Base-by-base conservation (phyloP, 2,888 invertebrate species). In the Lamellibrachia columna region DNA sequence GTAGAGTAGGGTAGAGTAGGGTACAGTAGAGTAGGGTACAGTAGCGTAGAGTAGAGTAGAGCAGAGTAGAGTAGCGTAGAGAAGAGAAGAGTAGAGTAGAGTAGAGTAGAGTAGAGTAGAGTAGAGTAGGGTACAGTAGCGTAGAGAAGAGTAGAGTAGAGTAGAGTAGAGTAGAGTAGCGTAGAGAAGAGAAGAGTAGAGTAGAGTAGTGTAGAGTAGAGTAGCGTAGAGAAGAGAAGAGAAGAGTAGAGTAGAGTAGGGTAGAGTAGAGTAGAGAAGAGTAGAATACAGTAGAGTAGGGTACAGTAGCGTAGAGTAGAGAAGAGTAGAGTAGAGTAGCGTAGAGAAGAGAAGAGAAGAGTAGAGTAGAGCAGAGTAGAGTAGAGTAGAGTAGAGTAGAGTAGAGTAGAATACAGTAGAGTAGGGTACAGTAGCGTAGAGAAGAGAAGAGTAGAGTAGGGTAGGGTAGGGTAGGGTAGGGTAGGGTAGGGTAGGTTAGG, bases 261-360 rank as follows among this genome's bases (percentile, higher is more conserved):
- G 92, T 40, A 15, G 92, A 90, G 75, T 9, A 52, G 92, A 90
- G 92, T 11, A 52, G 92, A 7, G 7, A 28, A 15, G 92, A 90
- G 52, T 7, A 75, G n/a, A n/a, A n/a, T n/a, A n/a, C n/a, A n/a
- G n/a, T n/a, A n/a, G n/a, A n/a, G n/a, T n/a, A n/a, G n/a, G n/a
- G n/a, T n/a, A n/a, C n/a, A n/a, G n/a, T n/a, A n/a, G n/a, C n/a
- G n/a, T n/a, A n/a, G n/a, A n/a, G n/a, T n/a, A n/a, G n/a, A n/a
- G n/a, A n/a, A n/a, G n/a, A n/a, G n/a, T n/a, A n/a, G n/a, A n/a
- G n/a, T n/a, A n/a, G n/a, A n/a, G n/a, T n/a, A n/a, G n/a, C n/a
- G n/a, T n/a, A n/a, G n/a, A n/a, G n/a, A n/a, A 90, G 52, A n/a
- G 90, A 90, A 22, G 15, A 90, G 90, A 90, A 22, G 15, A 15